These are phyloP conservation scores for Aldrovandia affinis DNA, from an alignment of 2,797 vertebrate genomes.

Conservation along the genomic window DNA sequence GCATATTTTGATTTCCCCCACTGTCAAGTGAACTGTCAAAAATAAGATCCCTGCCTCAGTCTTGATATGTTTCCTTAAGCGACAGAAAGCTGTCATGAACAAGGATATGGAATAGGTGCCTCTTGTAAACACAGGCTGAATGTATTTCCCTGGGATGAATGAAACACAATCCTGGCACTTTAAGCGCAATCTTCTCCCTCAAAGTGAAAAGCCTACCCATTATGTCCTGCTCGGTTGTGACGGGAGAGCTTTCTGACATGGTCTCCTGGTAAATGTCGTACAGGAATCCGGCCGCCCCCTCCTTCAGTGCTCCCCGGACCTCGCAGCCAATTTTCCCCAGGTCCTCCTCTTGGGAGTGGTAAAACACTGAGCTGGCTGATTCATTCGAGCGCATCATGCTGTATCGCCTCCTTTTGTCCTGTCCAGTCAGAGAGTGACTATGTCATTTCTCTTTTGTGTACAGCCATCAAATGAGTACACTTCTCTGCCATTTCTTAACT, in stretches of 20 bases:
- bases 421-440: conserved; percentile 33
- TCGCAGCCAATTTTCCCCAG: conserved; percentile 56
- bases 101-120: neutral
- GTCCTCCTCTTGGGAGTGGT: conserved; percentile 91
- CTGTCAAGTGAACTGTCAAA: neutral
- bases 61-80: neutral
- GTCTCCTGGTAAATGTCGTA: conserved; percentile 63
- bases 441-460: neutral
- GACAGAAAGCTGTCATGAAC: neutral
- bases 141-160: neutral
- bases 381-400: conserved; percentile 87
- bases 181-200: neutral
- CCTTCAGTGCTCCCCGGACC: conserved; percentile 63
- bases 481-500: no score
- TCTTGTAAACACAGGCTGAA: neutral
- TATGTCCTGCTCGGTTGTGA: conserved; percentile 66
- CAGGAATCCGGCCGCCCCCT: conserved; percentile 49
- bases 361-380: conserved; percentile 91
- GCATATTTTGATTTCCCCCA: neutral
- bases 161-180: neutral
- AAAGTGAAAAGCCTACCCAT: conserved; percentile 53
- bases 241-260: conserved; percentile 52
- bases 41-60: neutral
- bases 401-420: conserved; percentile 87
- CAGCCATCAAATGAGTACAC: no score